Conservation (phyloP, 1,140 invertebrate species). For the Harpegnathos saltator region DNA sequence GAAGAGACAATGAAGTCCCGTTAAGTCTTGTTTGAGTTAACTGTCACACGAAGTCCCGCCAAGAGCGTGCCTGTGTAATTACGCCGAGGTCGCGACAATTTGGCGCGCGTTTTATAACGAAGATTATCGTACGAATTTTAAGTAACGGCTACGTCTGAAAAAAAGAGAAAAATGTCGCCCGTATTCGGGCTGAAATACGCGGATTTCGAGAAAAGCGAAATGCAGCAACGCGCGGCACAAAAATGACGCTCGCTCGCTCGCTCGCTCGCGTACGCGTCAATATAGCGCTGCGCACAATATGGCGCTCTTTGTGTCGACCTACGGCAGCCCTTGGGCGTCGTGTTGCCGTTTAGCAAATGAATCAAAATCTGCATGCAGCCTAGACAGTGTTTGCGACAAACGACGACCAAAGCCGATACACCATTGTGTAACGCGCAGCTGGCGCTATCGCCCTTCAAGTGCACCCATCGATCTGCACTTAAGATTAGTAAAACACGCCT, state of each 20-base stretch:
- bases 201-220: no score
- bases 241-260: conserved; percentile 26
- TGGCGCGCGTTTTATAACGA: no score
- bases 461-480: background rate
- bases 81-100: no score
- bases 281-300: conserved; percentile 21
- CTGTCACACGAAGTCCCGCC: no score
- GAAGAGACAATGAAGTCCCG: background rate
- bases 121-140: no score
- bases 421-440: no score
- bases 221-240: background rate
- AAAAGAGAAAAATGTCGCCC: no score
- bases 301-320: conserved; percentile 32
- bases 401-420: background rate
- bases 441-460: background rate
- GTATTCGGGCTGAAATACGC: no score
- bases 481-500: background rate
- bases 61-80: no score
- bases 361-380: conserved; percentile 29
- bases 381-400: conserved; percentile 11
- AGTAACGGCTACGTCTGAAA: no score
- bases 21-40: background rate
- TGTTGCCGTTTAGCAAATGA: conserved; percentile 31
- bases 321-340: conserved; percentile 28
- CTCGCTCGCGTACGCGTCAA: background rate